Conservation (phyloP, 1,140 invertebrate genomes). For the Drosophila teissieri region DNA sequence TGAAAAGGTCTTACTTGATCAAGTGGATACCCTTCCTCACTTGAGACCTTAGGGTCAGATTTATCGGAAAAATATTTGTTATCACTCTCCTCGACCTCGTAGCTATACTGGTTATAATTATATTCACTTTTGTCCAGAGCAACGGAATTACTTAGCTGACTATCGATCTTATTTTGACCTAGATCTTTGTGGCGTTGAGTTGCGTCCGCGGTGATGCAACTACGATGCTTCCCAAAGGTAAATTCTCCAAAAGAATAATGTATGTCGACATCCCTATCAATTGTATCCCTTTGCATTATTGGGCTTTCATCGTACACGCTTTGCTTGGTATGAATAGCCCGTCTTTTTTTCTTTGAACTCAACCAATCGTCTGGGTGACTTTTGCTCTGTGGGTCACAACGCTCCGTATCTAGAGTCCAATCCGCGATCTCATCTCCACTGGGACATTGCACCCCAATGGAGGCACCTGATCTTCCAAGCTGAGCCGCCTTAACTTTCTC, state of each 20-base stretch:
- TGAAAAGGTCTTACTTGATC: no score
- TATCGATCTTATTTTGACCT: background rate
- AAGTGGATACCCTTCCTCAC: background rate
- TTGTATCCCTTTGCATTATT: background rate
- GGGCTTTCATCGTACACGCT: background rate
- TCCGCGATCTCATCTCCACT: constrained; percentile 39
- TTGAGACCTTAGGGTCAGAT: background rate
- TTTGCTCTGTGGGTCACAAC: background rate
- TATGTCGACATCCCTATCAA: background rate
- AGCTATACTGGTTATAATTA: background rate
- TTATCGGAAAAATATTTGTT: background rate
- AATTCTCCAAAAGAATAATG: background rate
- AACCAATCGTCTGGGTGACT: no score
- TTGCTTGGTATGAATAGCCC: background rate
- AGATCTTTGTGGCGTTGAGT: background rate
- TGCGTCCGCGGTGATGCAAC: background rate
- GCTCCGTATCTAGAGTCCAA: background rate
- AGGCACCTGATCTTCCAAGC: constrained; percentile 4
- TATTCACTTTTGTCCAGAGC: background rate
- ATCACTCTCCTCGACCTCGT: background rate
- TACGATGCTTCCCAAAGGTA: no score
- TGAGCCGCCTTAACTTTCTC: background rate
- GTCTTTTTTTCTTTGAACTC: background rate
- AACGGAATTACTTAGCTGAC: background rate
- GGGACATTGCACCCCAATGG: constrained; percentile 58